A percentile compares a stretch with the other conserved stretches of the same genome.
phyloP scores from a whole-genome alignment of 2,888 invertebrate species.

The Mythimna ferrago region DNA sequence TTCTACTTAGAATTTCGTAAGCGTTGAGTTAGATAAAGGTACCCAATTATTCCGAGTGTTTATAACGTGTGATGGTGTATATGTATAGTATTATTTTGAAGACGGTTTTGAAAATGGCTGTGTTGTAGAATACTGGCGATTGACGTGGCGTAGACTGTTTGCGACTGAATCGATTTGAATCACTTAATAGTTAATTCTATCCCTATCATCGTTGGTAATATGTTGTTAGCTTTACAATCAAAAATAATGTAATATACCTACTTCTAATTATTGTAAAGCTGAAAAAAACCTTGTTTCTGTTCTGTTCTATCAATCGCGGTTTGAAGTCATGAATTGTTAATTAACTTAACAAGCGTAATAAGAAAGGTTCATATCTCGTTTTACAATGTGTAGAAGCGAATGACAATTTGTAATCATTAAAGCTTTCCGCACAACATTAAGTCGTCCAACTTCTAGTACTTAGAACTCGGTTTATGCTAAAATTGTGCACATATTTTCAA shows the following conservation, averaged over 20 bases:
- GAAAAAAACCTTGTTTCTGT: neutral
- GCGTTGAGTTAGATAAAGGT: constrained; percentile 75
- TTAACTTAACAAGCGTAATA: neutral
- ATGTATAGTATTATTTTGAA: constrained; percentile 36
- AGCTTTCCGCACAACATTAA: neutral
- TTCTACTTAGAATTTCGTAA: constrained; percentile 76
- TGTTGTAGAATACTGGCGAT: constrained; percentile 2
- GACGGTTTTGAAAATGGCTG: constrained; percentile 30
- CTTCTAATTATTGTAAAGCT: too few species aligned
- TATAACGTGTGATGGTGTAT: constrained; percentile 55
- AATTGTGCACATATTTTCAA: constrained; percentile 20
- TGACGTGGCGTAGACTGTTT: neutral
- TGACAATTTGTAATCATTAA: constrained; percentile 2
- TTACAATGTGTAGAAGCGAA: neutral
- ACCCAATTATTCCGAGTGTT: constrained; percentile 69
- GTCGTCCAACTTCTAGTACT: neutral
- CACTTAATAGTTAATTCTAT: constrained; percentile 14
- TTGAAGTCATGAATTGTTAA: neutral
- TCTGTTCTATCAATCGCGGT: neutral
- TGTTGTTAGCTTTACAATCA: neutral
- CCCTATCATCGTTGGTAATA: neutral
- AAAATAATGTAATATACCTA: neutral
- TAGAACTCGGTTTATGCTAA: neutral
- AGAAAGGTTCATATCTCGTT: constrained; percentile 23
- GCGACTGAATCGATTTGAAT: constrained; percentile 15